Evolutionary conservation across 2,888 invertebrate genomes (phyloP).

Genomic region (Dicyrtoma fusca): DNA sequence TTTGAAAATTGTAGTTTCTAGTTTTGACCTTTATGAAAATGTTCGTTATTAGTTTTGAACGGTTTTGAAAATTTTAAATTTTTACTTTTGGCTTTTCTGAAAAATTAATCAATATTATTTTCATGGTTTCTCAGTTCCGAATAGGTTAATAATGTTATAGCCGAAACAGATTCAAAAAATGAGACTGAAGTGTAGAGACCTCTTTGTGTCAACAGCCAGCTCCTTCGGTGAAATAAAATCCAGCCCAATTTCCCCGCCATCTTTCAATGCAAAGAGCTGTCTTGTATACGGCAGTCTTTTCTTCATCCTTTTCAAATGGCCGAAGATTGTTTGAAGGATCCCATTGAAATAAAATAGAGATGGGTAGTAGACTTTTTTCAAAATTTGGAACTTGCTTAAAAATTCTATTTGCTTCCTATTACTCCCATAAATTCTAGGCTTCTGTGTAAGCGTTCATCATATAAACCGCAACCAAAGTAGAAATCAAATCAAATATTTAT

Average conservation of each 20-base stretch:
- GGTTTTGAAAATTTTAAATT: neutral
- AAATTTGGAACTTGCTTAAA: constrained; percentile 32
- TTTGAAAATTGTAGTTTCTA: no score
- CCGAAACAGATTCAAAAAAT: no score
- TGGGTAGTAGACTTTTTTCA: constrained; percentile 43
- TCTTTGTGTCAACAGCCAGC: neutral
- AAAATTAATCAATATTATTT: no score
- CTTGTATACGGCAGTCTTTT: constrained; percentile 35
- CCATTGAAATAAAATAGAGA: constrained; percentile 35
- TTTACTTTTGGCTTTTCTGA: no score
- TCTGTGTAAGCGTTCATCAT: neutral
- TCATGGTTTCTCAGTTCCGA: no score
- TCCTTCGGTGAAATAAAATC: constrained; percentile 68
- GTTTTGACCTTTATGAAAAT: no score
- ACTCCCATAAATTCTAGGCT: constrained; percentile 2
- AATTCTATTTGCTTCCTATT: neutral
- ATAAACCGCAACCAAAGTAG: neutral
- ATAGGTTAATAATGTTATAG: no score
- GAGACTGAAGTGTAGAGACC: no score
- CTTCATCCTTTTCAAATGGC: constrained; percentile 35
- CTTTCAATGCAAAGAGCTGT: constrained; percentile 34
- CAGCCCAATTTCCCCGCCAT: constrained; percentile 64
- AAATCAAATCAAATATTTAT: no score
- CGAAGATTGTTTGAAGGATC: constrained; percentile 58
- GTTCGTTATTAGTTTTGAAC: neutral